Base-by-base conservation (phyloP, 2,888 invertebrate species). In the Ectobius pallidus region DNA sequence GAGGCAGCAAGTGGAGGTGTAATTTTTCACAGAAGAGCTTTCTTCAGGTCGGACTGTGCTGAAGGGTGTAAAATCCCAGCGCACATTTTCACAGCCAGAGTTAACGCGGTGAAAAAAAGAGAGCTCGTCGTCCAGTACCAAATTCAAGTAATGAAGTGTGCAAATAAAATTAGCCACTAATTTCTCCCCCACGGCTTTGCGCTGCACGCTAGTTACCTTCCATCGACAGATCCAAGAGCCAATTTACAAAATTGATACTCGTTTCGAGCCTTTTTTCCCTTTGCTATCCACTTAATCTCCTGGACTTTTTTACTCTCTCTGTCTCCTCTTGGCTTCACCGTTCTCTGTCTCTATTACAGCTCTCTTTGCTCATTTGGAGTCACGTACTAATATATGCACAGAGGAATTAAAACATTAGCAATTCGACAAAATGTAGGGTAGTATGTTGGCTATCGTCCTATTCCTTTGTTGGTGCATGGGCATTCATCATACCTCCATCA, bases 161-260 rank as follows among this genome's bases (percentile, higher is more conserved):
- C 27, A 55, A 30, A 55, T 55, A 27, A 55, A 55, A 22, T 55
- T 30, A 46, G 11, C 46, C 46, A n/a, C 46, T 46, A 46, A 46
- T 46, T 46, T 46, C 9, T 11, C 46, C 46, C 46, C 46, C n/a
- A 7, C 46, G 46, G 46, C 11, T 46, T 46, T 34, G 3, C 18
- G 18, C 46, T n/a, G 11, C 46, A n/a, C n/a, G 46, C 18, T 46
- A n/a, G 46, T n/a, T 46, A 46, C 3, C 46, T 46, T 34, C n/a
- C 46, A 46, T 46, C 46, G 18, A 46, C 46, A 46, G 46, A 46
- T 46, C 18, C 46, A 46, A 46, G 46, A n/a, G 46, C n/a, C 46
- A 46, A 46, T 46, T 46, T 46, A 46, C 16, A 46, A 46, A 46
- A 46, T 46, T 46, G 46, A 46, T 46, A 27, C 27, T 27, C 55